Evolutionary conservation across 2,113 vertebrate genomes (phyloP).

Genomic region (Paramormyrops kingsleyae): DNA sequence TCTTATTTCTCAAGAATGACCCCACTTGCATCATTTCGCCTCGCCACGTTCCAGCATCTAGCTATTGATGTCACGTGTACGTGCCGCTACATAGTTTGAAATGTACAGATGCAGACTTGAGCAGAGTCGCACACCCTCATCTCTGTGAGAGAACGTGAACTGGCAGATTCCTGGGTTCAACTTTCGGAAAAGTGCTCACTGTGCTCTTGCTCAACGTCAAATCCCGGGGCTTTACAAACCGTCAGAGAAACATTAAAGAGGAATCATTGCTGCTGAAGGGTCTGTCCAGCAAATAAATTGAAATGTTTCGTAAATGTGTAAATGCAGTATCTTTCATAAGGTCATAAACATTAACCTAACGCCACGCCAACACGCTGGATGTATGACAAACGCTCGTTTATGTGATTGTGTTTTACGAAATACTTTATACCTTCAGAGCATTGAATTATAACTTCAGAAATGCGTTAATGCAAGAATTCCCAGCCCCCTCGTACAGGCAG

Average conservation of each 20-base stretch:
- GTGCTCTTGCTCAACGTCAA: neutral
- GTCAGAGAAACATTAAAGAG: neutral
- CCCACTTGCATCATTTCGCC: neutral
- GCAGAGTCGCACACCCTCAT: neutral
- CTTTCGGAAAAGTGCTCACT: neutral
- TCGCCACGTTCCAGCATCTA: neutral
- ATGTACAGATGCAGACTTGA: neutral
- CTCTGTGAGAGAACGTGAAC: neutral
- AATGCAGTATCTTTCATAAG: neutral
- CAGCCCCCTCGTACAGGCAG: neutral
- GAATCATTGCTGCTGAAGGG: neutral
- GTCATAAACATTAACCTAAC: neutral
- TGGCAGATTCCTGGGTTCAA: neutral
- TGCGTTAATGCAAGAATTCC: neutral
- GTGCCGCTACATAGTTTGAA: neutral
- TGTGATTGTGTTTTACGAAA: neutral
- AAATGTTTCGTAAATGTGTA: neutral
- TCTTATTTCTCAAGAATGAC: conserved; percentile 9
- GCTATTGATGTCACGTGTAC: neutral
- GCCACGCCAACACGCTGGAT: neutral
- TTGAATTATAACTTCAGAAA: neutral
- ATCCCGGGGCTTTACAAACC: neutral
- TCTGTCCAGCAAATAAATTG: neutral
- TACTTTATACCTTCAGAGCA: neutral
- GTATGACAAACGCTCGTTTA: neutral